A percentile compares a stretch with the other conserved stretches of the same genome.
Conservation (phyloP, 2,113 vertebrate species). For the Thryonomys swinderianus region DNA sequence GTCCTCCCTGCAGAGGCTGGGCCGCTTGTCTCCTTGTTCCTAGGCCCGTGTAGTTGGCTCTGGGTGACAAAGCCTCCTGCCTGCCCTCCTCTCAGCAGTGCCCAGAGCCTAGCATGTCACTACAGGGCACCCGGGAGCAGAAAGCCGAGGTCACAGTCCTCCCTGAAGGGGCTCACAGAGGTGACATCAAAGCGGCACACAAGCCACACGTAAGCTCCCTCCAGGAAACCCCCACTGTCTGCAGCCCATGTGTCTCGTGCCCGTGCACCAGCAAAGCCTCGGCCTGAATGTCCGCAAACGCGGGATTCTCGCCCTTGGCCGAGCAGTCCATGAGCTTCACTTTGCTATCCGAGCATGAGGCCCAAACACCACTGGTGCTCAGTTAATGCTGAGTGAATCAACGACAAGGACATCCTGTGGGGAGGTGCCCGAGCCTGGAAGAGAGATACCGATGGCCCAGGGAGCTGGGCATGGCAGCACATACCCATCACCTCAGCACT, state of each 20-base stretch:
- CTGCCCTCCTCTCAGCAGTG: neutral
- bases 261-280: neutral
- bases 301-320: neutral
- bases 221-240: neutral
- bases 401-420: neutral
- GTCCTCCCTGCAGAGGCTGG: neutral
- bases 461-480: neutral
- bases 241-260: neutral
- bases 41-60: neutral
- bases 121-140: neutral
- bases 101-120: neutral
- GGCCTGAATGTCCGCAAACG: neutral
- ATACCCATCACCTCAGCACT: neutral
- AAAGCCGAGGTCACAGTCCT: neutral
- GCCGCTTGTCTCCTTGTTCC: neutral
- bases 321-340: neutral
- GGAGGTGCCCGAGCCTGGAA: neutral
- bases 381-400: neutral
- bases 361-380: neutral
- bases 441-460: neutral
- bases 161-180: neutral
- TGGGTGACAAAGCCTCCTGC: neutral
- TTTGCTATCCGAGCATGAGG: neutral
- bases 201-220: neutral
- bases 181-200: neutral